Evolutionary conservation across 1,140 invertebrate species (phyloP).

Genomic region (Platorchestia sp.): DNA sequence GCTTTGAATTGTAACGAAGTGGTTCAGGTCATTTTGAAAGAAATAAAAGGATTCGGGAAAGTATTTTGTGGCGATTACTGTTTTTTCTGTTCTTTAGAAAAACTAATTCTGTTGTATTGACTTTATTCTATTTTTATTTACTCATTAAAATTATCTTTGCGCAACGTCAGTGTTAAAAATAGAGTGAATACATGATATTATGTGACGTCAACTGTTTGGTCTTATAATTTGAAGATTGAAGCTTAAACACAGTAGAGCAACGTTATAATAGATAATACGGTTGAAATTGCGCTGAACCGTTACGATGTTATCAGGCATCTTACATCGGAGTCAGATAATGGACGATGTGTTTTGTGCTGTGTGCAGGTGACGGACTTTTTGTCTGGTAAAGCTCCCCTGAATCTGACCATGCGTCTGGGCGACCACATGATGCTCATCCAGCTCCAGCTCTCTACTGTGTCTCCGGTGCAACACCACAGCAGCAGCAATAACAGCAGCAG

Average conservation of each 20-base stretch:
- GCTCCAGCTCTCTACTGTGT: conserved; percentile 89
- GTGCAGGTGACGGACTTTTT: conserved; percentile 91
- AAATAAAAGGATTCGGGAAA: background rate
- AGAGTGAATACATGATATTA: background rate
- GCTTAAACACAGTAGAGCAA: background rate
- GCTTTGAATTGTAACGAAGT: no score
- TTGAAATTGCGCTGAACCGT: background rate
- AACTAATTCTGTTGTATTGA: background rate
- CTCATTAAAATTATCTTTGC: background rate
- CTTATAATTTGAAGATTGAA: background rate
- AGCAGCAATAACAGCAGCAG: conserved; percentile 60
- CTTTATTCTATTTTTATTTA: background rate
- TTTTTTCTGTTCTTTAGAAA: background rate
- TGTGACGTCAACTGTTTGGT: background rate
- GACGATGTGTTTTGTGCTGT: conserved; percentile 47
- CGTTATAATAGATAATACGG: no score
- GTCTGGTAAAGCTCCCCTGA: conserved; percentile 91
- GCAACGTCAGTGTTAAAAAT: background rate
- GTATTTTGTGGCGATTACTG: background rate
- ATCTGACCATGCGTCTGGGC: conserved; percentile 92
- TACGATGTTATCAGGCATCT: background rate
- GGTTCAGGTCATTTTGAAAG: background rate
- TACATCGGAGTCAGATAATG: background rate
- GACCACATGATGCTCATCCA: conserved; percentile 98
- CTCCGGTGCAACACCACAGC: conserved; percentile 69